Evolutionary conservation across 2,888 invertebrate species (phyloP), one percentile per base, ranked within the genome.

Genomic region (Acronicta alni): DNA sequence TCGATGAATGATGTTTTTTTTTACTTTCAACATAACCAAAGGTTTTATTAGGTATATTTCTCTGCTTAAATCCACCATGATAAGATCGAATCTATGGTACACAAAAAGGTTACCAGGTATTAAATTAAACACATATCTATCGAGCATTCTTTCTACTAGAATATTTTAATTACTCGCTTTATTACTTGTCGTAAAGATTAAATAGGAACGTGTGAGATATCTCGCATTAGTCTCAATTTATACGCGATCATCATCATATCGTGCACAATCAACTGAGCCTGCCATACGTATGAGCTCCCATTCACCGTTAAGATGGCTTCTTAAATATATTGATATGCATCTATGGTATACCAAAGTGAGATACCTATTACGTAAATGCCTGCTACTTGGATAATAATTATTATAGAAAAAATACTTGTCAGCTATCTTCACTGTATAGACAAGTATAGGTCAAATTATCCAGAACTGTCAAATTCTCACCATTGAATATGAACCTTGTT

Each of bases 241-340:
- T 51, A 53, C 20, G 48, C 35, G 57, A 70, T 62, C 61, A 70
- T 67, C 54, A 64, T 67, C 60, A 63, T 75, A 71, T 62, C 72
- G 15, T 20, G 30, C 20, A 32, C 42, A 35, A 63, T 69, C 57
- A 60, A 14, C 37, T 35, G 54, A 17, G 45, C 44, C 51, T 53
- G 58, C 46, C 37, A 48, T 63, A 37, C 56, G 59, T 55, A 49
- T 48, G 37, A 23, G 41, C 42, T 49, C 18, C 23, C 23, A 16
- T 30, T 57, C 43, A 16, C 35, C 30, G 55, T 55, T 42, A 59
- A 41, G 16, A 45, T 48, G 44, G 38, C 51, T 52, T 26, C 18
- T 56, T 46, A 61, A 66, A 61, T 72, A 63, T 62, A 65, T 20
- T 65, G 64, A 72, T 67, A 44, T 47, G 54, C 52, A 69, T 72